A percentile compares a stretch with the other conserved stretches of the same genome.
These are phyloP conservation scores for Catamblyrhynchus diadema DNA, from an alignment of 2,797 vertebrate genomes.

Conservation along the genomic window DNA sequence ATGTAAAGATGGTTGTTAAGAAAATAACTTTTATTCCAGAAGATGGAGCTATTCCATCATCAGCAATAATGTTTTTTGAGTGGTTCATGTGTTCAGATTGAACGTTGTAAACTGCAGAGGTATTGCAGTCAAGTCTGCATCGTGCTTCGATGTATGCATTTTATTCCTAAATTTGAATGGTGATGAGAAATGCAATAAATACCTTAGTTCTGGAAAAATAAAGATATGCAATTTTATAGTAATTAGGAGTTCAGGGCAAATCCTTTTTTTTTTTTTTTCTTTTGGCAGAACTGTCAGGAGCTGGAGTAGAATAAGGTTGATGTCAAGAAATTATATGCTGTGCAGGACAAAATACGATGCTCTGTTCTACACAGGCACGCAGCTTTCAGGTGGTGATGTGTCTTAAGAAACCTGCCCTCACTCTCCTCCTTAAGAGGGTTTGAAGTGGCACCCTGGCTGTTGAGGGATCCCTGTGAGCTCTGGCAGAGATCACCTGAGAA, in stretches of 20 bases:
- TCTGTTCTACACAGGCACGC: background rate
- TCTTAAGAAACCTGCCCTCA: background rate
- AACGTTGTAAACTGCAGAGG: constrained; percentile 8
- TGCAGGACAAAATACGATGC: background rate
- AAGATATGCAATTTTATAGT: constrained; percentile 17
- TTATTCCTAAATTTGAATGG: constrained; percentile 30
- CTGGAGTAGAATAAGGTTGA: background rate
- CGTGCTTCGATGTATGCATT: background rate
- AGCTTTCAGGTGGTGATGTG: background rate
- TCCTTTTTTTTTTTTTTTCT: background rate
- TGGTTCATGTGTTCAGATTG: background rate
- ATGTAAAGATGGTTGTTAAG: background rate
- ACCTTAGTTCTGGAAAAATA: constrained; percentile 35
- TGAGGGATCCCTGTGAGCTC: background rate
- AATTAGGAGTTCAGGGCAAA: constrained; percentile 43
- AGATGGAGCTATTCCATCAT: constrained; percentile 70
- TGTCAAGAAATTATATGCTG: background rate
- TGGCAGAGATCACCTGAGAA: background rate
- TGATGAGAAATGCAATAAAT: background rate
- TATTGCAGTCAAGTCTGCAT: background rate
- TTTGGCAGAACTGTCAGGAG: background rate
- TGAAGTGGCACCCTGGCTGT: background rate
- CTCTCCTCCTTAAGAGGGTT: background rate
- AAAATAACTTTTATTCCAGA: constrained; percentile 55
- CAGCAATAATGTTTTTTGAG: constrained; percentile 53